Conservation (phyloP, 2,888 invertebrate species). For the Eristalinus aeneus region DNA sequence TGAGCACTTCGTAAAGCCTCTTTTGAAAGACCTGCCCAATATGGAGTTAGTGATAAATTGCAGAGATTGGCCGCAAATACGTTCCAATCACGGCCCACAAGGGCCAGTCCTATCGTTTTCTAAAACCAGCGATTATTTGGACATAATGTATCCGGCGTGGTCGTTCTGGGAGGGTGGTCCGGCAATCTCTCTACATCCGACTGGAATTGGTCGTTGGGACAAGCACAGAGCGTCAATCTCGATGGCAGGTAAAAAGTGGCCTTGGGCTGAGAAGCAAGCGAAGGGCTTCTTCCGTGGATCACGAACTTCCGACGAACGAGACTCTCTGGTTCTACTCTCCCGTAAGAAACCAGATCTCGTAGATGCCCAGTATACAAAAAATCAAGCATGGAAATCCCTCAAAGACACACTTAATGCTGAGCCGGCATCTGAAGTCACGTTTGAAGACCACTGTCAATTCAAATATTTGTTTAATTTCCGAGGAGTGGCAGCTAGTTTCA, state of each 20-base stretch:
- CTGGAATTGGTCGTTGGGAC: constrained; percentile 97
- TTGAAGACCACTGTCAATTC: constrained; percentile 95
- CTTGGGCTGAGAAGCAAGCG: constrained; percentile 89
- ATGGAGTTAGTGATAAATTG: constrained; percentile 94
- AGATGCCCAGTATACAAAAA: constrained; percentile 97
- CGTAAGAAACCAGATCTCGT: constrained; percentile 88
- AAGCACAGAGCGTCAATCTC: constrained; percentile 87
- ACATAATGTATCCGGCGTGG: constrained; percentile 98
- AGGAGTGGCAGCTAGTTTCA: constrained; percentile 98
- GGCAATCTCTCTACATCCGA: constrained; percentile 95
- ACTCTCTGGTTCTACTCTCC: constrained; percentile 91
- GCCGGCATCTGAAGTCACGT: constrained; percentile 92
- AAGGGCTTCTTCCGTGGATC: constrained; percentile 96
- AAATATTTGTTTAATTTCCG: constrained; percentile 97
- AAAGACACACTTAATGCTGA: constrained; percentile 93
- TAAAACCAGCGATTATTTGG: constrained; percentile 90
- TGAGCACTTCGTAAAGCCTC: constrained; percentile 90
- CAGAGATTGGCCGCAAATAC: constrained; percentile 95
- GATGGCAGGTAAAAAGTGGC: constrained; percentile 83
- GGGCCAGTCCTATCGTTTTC: constrained; percentile 98
- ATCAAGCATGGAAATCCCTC: constrained; percentile 98
- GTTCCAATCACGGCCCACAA: constrained; percentile 80
- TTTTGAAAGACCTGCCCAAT: constrained; percentile 87
- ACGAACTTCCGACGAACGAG: constrained; percentile 94
- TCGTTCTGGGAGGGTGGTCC: constrained; percentile 99